Conservation (phyloP, 2,113 vertebrate genomes). For the Ploceus nigricollis region DNA sequence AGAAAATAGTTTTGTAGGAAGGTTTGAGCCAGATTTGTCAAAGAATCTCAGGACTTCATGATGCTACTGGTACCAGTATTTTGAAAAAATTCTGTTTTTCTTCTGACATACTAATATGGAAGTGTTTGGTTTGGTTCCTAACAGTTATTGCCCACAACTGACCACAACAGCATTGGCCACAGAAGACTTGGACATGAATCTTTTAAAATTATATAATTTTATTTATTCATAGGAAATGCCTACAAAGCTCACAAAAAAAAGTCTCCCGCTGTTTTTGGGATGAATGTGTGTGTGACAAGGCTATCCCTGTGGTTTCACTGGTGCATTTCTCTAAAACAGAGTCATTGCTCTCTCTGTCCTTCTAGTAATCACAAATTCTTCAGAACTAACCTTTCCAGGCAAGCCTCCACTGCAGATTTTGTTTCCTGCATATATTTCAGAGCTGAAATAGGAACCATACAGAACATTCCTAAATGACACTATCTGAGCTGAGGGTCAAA, state of each 20-base stretch:
- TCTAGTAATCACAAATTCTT: slow-evolving; percentile 54
- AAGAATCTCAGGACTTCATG: not conserved
- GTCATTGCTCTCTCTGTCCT: not conserved
- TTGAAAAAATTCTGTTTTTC: not conserved
- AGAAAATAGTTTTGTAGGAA: not conserved
- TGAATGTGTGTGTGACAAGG: not conserved
- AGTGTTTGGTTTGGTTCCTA: not conserved
- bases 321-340: not conserved
- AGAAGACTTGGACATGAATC: not conserved
- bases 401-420: slow-evolving; percentile 53
- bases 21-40: not conserved
- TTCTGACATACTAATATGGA: not conserved
- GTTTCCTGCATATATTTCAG: slow-evolving; percentile 64
- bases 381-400: slow-evolving; percentile 65
- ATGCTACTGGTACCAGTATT: not conserved
- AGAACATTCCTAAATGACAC: slow-evolving; percentile 38
- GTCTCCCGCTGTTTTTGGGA: not conserved
- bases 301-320: not conserved
- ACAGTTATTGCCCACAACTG: not conserved
- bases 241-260: not conserved
- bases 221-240: not conserved
- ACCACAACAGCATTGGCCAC: not conserved
- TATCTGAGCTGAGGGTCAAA: slow-evolving; percentile 75
- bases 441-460: slow-evolving; percentile 67
- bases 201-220: not conserved